Evolutionary conservation across 2,797 vertebrate species (phyloP).

Genomic region (Trematomus bernacchii): DNA sequence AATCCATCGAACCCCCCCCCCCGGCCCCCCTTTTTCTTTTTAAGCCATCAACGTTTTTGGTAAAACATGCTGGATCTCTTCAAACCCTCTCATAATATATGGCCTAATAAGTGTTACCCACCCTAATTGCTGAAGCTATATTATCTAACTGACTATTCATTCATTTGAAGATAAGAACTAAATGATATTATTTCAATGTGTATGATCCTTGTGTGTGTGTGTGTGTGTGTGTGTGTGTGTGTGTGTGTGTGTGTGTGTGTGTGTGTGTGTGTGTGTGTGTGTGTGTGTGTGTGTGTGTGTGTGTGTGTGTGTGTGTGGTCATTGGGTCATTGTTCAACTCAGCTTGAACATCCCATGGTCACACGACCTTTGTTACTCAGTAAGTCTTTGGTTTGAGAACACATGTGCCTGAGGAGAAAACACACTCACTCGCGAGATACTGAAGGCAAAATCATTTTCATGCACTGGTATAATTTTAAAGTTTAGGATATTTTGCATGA

Average conservation of each 20-base stretch:
- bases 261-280: constrained; percentile 5
- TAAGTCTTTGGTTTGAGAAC: constrained; percentile 1
- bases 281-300: constrained; percentile 11
- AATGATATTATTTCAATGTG: too few relatives aligned
- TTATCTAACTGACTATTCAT: too few relatives aligned
- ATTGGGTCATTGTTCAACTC: constrained; percentile 12
- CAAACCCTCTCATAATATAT: not conserved
- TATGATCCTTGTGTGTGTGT: too few relatives aligned
- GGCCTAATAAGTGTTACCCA: too few relatives aligned
- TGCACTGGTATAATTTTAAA: too few relatives aligned
- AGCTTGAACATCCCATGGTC: constrained; percentile 45
- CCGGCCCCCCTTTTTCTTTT: too few relatives aligned
- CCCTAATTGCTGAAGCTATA: too few relatives aligned
- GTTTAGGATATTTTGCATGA: too few relatives aligned
- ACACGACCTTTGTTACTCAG: constrained; percentile 27
- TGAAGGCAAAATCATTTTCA: too few relatives aligned
- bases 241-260: not conserved
- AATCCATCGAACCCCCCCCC: not conserved
- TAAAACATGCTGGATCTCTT: not conserved
- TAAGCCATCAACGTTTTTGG: too few relatives aligned
- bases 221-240: too few relatives aligned
- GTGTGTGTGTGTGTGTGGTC: constrained; percentile 7
- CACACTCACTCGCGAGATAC: not conserved
- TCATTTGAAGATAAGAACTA: too few relatives aligned
- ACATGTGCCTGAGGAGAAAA: not conserved